Evolutionary conservation across 2,797 vertebrate genomes (phyloP).

Genomic region (Taeniopygia guttata): DNA sequence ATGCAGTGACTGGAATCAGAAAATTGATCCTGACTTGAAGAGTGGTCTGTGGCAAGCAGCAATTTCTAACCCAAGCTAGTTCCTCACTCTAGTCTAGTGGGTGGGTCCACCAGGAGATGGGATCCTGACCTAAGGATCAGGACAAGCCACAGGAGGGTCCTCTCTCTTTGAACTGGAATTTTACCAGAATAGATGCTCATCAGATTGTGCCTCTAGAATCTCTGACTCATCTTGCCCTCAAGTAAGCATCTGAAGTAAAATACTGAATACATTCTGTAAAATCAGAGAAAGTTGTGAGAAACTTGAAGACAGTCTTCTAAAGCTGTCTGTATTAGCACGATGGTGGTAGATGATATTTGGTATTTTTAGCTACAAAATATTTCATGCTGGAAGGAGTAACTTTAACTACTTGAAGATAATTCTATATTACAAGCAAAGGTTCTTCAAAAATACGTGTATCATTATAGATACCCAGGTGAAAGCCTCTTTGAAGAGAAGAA

Average conservation of each 20-base stretch:
- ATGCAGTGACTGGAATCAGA: neutral
- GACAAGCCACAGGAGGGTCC: neutral
- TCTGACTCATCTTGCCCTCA: neutral
- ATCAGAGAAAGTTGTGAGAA: neutral
- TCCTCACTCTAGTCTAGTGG: neutral
- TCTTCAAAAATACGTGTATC: neutral
- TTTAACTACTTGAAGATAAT: neutral
- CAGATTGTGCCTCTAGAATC: neutral
- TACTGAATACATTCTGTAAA: neutral
- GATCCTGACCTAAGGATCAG: neutral
- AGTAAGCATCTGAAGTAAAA: neutral
- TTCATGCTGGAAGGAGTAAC: neutral
- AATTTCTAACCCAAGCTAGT: neutral
- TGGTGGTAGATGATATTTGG: neutral
- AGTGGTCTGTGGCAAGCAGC: neutral
- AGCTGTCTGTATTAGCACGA: neutral
- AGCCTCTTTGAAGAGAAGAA: neutral
- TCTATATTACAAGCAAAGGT: neutral
- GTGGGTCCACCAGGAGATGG: neutral
- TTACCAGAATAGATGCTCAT: neutral
- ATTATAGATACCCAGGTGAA: neutral
- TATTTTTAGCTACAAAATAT: neutral
- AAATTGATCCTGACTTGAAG: neutral
- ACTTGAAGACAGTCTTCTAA: neutral
- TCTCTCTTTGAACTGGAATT: neutral